Base-by-base conservation (phyloP, 2,113 vertebrate genomes). In the Symphodus melops region DNA sequence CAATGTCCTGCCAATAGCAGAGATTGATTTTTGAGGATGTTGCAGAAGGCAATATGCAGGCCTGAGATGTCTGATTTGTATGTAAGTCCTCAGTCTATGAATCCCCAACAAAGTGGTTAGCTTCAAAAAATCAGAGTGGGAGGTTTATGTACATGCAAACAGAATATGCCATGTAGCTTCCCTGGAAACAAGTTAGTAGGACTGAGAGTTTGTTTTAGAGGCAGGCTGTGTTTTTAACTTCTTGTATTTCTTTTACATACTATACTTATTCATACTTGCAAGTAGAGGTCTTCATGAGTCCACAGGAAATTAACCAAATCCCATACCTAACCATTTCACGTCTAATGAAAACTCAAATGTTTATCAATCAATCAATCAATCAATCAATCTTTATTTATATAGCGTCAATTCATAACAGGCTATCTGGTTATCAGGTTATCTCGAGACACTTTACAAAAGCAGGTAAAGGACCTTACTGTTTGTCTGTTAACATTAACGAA, bases 1-100 rank as follows among this genome's bases (percentile, higher is more conserved):
- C 91, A 12, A 92, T 88, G 81, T 48, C 69, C 77, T 91, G 89
- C 85, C 91, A 87, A 91, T 92, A 88, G 82, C 80, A 86, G 53
- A 70, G 82, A 89, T 90, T 14, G 88, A 92, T 89, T 91, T 88
- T 61, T 71, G 80, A 83, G 76, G 68, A 83, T 90, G 86, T 88
- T 78, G 82, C 82, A 79, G 76, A 61, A 73, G 75, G 86, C 72
- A 78, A 83, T 85, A 88, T 79, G 85, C 77, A 71, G 75, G 70
- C 42, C 66, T 11, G 65, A 82, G 75, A 42, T 65, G 77, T 84
- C 75, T 81, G 75, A 85, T 90, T 85, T 86, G 85, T 87, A 23
- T 63, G 72, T 42, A 51, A 16, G 21, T 56, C 36, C 11, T 33
- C 19, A 3, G 69, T 78, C 69, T 71, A 41, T 77, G 67, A 86